Conservation (phyloP, 2,113 vertebrate genomes). For the Phasianus colchicus region DNA sequence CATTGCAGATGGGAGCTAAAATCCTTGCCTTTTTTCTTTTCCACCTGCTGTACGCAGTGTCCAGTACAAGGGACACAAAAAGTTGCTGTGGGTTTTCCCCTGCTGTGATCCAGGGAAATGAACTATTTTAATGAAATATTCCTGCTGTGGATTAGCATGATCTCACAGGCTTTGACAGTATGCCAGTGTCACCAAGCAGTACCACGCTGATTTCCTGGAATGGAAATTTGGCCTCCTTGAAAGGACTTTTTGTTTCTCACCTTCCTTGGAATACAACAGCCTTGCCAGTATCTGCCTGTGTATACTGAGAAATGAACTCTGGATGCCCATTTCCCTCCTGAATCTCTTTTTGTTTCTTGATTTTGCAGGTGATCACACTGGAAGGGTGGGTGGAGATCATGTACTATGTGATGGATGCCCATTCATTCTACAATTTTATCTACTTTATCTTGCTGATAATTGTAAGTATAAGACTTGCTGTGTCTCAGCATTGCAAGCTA, state of each 20-base stretch:
- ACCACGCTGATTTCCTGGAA: slow-evolving; percentile 37
- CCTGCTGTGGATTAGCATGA: slow-evolving; percentile 55
- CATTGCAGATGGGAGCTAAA: neutral
- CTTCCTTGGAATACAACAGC: neutral
- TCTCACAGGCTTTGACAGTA: slow-evolving; percentile 54
- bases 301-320: neutral
- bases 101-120: slow-evolving; percentile 47
- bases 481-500: neutral
- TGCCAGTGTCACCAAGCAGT: slow-evolving; percentile 39
- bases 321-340: neutral
- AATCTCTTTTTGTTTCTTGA: slow-evolving; percentile 2
- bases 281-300: neutral
- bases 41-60: accelerated
- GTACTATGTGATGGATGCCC: slow-evolving; percentile 99
- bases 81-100: neutral
- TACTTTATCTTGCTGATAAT: slow-evolving; percentile 99
- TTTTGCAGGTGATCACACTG: slow-evolving; percentile 92
- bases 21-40: neutral
- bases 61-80: slow-evolving; percentile 44
- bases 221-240: slow-evolving; percentile 10
- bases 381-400: slow-evolving; percentile 99
- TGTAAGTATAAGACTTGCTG: slow-evolving; percentile 82
- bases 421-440: slow-evolving; percentile 99
- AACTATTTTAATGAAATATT: slow-evolving; percentile 65
- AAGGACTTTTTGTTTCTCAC: slow-evolving; percentile 11